These are phyloP conservation scores for Chionomys nivalis DNA, from an alignment of 2,113 vertebrate genomes.

Conservation along the genomic window DNA sequence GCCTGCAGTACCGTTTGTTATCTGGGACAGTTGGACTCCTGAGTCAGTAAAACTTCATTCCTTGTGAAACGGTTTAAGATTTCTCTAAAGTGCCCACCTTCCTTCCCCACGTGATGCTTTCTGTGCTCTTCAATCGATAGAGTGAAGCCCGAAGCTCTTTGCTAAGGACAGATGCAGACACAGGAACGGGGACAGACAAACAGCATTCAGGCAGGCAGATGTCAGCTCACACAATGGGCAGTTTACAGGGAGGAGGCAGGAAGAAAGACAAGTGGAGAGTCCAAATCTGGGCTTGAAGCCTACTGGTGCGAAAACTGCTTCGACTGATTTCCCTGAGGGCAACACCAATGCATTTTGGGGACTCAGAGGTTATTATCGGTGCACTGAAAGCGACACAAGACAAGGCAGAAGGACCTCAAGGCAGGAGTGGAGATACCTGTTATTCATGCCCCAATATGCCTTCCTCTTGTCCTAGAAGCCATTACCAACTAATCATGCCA, in stretches of 20 bases:
- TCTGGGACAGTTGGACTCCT: background rate
- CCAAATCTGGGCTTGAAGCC: background rate
- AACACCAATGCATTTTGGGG: background rate
- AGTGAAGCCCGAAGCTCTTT: background rate
- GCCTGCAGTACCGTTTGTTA: background rate
- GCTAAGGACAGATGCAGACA: background rate
- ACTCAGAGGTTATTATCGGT: background rate
- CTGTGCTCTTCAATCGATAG: too few relatives aligned
- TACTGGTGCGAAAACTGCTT: background rate
- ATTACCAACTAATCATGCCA: background rate
- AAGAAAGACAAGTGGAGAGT: background rate
- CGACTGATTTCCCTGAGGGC: too few relatives aligned
- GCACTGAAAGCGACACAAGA: background rate
- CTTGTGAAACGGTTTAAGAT: background rate
- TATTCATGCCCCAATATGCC: background rate
- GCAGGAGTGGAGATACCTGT: background rate
- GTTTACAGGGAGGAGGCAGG: background rate
- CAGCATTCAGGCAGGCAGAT: background rate
- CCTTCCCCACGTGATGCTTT: background rate
- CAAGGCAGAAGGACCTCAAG: background rate
- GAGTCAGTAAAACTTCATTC: background rate
- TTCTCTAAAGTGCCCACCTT: background rate
- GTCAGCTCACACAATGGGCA: background rate
- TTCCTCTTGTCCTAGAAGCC: background rate
- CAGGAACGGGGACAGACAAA: background rate